phyloP scores from a whole-genome alignment of 2,888 invertebrate species.

The Agelastica alni region DNA sequence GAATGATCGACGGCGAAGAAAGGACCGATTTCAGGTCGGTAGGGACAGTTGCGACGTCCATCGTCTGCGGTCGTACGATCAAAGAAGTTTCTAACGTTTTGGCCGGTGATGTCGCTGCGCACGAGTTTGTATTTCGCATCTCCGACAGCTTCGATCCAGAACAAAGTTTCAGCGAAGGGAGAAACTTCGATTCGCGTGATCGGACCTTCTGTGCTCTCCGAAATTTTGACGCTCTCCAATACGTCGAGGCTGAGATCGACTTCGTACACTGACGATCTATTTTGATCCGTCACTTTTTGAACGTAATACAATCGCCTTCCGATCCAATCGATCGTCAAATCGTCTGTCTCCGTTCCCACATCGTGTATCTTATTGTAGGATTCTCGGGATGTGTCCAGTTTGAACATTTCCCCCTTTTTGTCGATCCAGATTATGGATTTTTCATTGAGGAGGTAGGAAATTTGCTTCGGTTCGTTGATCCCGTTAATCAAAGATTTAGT shows the following conservation, averaged over 20 bases:
- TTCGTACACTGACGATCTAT: conserved; percentile 64
- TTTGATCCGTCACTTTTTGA: conserved; percentile 58
- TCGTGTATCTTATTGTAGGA: conserved; percentile 63
- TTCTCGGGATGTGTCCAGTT: conserved; percentile 59
- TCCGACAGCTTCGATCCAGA: conserved; percentile 74
- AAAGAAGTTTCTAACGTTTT: conserved; percentile 63
- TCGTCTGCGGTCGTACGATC: conserved; percentile 24
- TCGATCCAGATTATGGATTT: conserved; percentile 83
- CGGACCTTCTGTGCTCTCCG: conserved; percentile 59
- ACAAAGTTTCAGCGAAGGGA: conserved; percentile 73
- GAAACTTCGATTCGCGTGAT: conserved; percentile 74
- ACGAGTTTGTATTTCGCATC: conserved; percentile 66
- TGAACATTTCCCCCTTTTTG: conserved; percentile 71
- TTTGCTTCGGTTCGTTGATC: conserved; percentile 70
- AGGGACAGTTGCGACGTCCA: conserved; percentile 67
- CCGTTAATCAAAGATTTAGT: conserved; percentile 63
- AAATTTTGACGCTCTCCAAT: conserved; percentile 60
- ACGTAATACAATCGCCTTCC: conserved; percentile 82
- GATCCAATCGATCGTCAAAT: conserved; percentile 87
- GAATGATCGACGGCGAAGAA: conserved; percentile 73
- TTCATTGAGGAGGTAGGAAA: conserved; percentile 71
- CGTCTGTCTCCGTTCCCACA: conserved; percentile 64
- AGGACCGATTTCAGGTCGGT: conserved; percentile 64
- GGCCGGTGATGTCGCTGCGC: conserved; percentile 65
- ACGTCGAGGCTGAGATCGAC: conserved; percentile 68